Evolutionary conservation across 2,888 invertebrate species (phyloP).

Genomic region (Synanthedon formicaeformis): DNA sequence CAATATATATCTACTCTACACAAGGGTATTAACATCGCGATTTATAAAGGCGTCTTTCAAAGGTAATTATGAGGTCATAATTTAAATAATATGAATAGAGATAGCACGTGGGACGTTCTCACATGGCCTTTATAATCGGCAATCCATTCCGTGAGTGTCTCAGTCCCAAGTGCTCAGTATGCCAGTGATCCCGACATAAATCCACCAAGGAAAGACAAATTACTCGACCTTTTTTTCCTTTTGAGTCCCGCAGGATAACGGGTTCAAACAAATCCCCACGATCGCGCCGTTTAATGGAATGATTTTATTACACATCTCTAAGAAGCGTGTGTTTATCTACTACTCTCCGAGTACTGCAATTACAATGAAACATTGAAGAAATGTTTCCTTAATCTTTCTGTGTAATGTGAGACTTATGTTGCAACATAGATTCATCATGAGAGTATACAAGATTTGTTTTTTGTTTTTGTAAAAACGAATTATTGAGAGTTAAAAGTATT

Average conservation of each 20-base stretch:
- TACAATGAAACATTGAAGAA: too few relatives aligned
- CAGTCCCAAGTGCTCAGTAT: slow-evolving; percentile 24
- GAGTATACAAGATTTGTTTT: too few relatives aligned
- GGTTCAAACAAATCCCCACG: slow-evolving; percentile 40
- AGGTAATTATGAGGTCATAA: background rate
- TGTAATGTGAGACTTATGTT: too few relatives aligned
- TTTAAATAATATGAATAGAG: background rate
- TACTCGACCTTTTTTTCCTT: slow-evolving; percentile 54
- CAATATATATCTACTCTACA: too few relatives aligned
- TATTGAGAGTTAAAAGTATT: too few relatives aligned
- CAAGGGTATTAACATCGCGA: background rate
- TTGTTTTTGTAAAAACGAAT: too few relatives aligned
- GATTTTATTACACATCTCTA: slow-evolving; percentile 37
- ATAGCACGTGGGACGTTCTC: slow-evolving; percentile 13
- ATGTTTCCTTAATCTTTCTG: too few relatives aligned
- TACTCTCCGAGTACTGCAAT: background rate
- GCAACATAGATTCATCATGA: too few relatives aligned
- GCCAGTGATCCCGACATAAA: slow-evolving; percentile 50
- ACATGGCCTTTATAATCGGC: slow-evolving; percentile 28
- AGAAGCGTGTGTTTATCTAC: slow-evolving; percentile 3
- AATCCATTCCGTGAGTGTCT: slow-evolving; percentile 24
- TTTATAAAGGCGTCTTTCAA: background rate
- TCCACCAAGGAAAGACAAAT: slow-evolving; percentile 60
- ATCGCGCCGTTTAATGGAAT: slow-evolving; percentile 48
- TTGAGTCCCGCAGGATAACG: slow-evolving; percentile 44